Evolutionary conservation across 2,888 invertebrate species (phyloP), one percentile per base, ranked within the genome.

Genomic region (Esperia sulphurella): DNA sequence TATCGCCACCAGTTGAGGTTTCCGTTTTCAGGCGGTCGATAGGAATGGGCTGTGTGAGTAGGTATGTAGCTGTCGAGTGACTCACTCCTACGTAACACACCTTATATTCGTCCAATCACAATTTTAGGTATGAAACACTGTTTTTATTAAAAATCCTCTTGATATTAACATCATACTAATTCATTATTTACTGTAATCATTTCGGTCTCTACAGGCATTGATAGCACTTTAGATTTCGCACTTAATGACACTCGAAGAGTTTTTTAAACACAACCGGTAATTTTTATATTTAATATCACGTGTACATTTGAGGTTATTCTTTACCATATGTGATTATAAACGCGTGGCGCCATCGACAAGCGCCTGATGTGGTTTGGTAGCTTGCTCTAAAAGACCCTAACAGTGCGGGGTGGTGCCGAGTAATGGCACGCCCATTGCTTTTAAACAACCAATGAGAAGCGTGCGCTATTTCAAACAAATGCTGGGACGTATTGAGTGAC

Each of bases 331-430:
- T 61, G 59, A 73, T 67, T 63, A 53, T 60, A 57, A 67, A 68
- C 78, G 82, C 86, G 84, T 79, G 86, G 88, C 87, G 87, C 86
- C 68, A 72, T 71, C 82, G 75, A 69, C 87, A 68, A 84, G 86
- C 88, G 90, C 88, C 82, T 75, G 82, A 72, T 79, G 79, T 81
- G 79, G 83, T 87, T 83, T 88, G 86, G 70, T 64, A 68, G 70
- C 77, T 67, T 66, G 63, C 65, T 68, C 71, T 60, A 64, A 58
- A 58, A 75, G 77, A 78, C 78, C 83, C 82, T 81, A 79, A 67
- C 80, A 53, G 79, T 61, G 69, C 72, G 68, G 78, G 90, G 90
- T 74, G 86, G 80, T 63, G 75, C 77, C 55, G 51, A 38, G 40
- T 28, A 40, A 63, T 55, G 64, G 83, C 80, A 75, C 89, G 84